Evolutionary conservation across 1,140 invertebrate genomes (phyloP).

Genomic region (Apis mellifera): DNA sequence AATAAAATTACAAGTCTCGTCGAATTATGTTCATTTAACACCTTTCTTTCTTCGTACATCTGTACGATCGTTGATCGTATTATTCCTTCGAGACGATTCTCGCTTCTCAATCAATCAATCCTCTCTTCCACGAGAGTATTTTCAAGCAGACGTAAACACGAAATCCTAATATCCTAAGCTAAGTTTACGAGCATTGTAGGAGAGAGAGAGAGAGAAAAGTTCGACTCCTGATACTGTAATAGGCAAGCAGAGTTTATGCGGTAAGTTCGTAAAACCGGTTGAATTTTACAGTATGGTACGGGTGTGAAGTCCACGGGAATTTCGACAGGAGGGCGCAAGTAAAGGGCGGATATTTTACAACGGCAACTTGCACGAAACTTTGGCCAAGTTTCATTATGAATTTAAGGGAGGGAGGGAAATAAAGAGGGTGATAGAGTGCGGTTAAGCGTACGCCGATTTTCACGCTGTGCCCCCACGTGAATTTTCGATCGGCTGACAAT

Average conservation of each 20-base stretch:
- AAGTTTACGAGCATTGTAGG: not conserved
- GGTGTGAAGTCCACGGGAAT: conserved; percentile 15
- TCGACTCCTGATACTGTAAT: not conserved
- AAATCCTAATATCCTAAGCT: not conserved
- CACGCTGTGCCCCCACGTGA: too few relatives aligned
- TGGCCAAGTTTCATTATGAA: conserved; percentile 25
- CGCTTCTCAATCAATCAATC: too few relatives aligned
- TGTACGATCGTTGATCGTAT: conserved; percentile 15
- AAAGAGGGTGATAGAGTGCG: too few relatives aligned
- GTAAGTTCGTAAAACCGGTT: conserved; percentile 39
- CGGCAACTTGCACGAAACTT: conserved; percentile 32
- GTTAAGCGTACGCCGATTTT: too few relatives aligned
- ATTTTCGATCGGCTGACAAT: too few relatives aligned
- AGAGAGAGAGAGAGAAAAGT: not conserved
- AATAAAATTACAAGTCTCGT: not conserved
- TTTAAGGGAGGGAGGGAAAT: conserved; percentile 9
- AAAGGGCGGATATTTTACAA: conserved; percentile 42
- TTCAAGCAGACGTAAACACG: not conserved
- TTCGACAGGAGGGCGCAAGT: conserved; percentile 42
- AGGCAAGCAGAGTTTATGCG: conserved; percentile 31
- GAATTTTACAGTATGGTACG: conserved; percentile 42
- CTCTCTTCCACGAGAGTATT: too few relatives aligned
- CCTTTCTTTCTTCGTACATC: conserved; percentile 20
- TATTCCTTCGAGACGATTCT: not conserved
- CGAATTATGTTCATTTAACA: conserved; percentile 31